Evolutionary conservation across 2,113 vertebrate species (phyloP), one percentile per base, ranked within the genome.

Genomic region (Illadopsis cleaveri): DNA sequence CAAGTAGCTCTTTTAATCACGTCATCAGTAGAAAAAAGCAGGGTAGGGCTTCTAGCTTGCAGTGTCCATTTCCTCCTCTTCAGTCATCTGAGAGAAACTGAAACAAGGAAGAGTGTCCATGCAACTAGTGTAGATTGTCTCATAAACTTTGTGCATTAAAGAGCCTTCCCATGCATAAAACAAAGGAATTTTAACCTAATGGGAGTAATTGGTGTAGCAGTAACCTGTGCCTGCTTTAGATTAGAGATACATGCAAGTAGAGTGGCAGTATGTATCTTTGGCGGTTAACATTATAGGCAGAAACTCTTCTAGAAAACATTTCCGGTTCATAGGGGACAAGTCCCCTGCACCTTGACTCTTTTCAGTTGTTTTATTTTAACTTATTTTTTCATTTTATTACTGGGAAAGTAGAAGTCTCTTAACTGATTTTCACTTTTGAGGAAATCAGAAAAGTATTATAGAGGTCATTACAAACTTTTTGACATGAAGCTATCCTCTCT

Each of bases 31-130:
- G 40, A 86, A 72, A 79, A 47, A 82, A 69, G 4, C 2, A 44
- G 12, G 2, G 6, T n/a, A 62, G 3, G 5, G 1, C 1, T 21
- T 77, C 21, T 80, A 11, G 30, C 11, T 75, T 5, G 1, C 16
- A 56, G 8, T 15, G 12, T 19, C 20, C 28, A 31, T 54, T 66
- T 83, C 12, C 11, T 66, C 5, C 5, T 70, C 3, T 50, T 57
- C 20, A 27, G 54, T 81, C 15, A 53, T 50, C 10, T n/a, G 11
- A 33, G 7, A 33, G n/a, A 69, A 78, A 57, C 6, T 42, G 6
- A 17, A 70, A 44, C 31, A 51, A 28, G n/a, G 31, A 68, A 53
- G 13, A 25, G 12, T 40, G 13, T 11, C 18, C 14, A 15, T 76
- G 12, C 16, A 76, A 45, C 17, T 22, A 35, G 14, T 25, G 11